Percentiles rank a stretch among this genome's conserved stretches.
Evolutionary conservation across 2,888 invertebrate species (phyloP).

Genomic region (Trichogramma evanescens): DNA sequence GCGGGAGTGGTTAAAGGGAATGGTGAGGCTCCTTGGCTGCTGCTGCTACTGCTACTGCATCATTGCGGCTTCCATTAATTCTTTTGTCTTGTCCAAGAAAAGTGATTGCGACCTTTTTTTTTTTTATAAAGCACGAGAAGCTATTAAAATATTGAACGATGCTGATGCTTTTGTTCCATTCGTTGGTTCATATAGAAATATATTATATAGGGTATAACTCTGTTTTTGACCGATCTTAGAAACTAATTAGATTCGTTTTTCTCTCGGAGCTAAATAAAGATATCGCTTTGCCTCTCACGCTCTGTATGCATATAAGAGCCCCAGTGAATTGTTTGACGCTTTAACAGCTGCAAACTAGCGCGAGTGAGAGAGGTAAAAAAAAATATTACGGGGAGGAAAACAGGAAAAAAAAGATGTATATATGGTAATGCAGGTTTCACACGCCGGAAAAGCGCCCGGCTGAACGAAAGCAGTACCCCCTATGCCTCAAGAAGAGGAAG

Average conservation of each 20-base stretch:
- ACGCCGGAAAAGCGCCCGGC: conserved; percentile 32
- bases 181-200: too few species aligned
- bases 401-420: conserved; percentile 24
- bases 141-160: conserved; percentile 46
- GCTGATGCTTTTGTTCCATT: too few species aligned
- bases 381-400: conserved; percentile 15
- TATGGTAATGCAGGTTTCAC: conserved; percentile 44
- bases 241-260: too few species aligned
- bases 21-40: neutral
- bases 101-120: conserved; percentile 39
- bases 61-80: conserved; percentile 44
- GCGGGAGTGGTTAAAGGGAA: conserved; percentile 1
- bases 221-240: too few species aligned
- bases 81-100: conserved; percentile 40
- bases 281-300: too few species aligned
- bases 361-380: conserved; percentile 8
- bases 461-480: too few species aligned
- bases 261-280: too few species aligned
- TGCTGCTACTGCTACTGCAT: neutral
- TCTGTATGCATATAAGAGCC: too few species aligned
- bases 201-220: too few species aligned
- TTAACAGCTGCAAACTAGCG: neutral
- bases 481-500: neutral
- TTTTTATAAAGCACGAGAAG: conserved; percentile 27
- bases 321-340: too few species aligned